These are phyloP conservation scores for Ophion slaviceki DNA, from an alignment of 2,888 invertebrate species.

Conservation along the genomic window DNA sequence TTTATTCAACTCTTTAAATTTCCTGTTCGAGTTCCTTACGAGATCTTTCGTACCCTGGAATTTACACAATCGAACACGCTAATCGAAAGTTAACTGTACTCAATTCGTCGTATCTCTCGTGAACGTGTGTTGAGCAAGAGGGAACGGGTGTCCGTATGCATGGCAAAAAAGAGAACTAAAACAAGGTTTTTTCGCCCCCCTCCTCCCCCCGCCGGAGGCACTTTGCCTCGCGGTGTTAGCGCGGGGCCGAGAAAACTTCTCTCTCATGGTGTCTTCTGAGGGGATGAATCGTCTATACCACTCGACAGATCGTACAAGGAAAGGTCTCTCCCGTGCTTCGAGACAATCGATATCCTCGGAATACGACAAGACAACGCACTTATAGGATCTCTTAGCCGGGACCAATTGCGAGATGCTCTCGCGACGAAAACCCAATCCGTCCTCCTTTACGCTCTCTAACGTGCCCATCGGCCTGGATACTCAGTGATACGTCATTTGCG, in stretches of 20 bases:
- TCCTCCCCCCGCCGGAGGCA: conserved; percentile 29
- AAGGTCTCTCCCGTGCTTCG: conserved; percentile 69
- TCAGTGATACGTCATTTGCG: conserved; percentile 19
- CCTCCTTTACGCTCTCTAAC: conserved; percentile 22
- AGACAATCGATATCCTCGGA: conserved; percentile 66
- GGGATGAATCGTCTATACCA: conserved; percentile 64
- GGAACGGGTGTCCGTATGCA: conserved; percentile 5
- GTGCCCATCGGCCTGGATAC: conserved; percentile 19
- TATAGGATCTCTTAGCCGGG: conserved; percentile 71
- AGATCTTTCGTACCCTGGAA: background rate
- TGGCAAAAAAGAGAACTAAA: background rate
- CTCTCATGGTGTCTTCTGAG: conserved; percentile 50
- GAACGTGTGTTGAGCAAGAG: background rate
- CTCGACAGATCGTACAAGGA: conserved; percentile 71
- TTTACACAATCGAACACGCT: background rate
- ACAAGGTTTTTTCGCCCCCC: background rate
- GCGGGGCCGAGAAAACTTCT: conserved; percentile 35
- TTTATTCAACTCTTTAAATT: background rate
- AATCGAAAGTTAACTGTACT: background rate
- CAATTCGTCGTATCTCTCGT: background rate
- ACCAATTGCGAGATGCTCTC: conserved; percentile 52
- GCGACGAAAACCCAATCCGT: conserved; percentile 30
- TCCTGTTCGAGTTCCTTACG: background rate
- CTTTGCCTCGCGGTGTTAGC: conserved; percentile 55
- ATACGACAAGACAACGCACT: conserved; percentile 81